Base-by-base conservation (phyloP, 2,888 invertebrate genomes). In the Taphrorychus bicolor region DNA sequence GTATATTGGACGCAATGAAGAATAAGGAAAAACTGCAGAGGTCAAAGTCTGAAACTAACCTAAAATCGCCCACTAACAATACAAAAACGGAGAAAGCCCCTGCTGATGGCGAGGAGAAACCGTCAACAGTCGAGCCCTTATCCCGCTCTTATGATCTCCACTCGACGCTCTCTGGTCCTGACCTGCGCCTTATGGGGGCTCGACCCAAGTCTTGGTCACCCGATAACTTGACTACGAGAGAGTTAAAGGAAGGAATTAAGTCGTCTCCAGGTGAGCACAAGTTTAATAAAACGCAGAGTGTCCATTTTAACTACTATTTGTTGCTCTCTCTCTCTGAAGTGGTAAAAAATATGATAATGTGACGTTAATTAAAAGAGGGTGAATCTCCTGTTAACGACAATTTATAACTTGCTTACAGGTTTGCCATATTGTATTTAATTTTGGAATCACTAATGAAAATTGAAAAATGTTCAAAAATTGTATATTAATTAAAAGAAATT, bases 11-110 rank as follows among this genome's bases (percentile, higher is more conserved):
- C 80, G 98, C 98, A 11, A 97, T 96, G 91, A 95, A 95, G 82
- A 96, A 97, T 80, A 92, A 94, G 77, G 95, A 96, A 79, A 95
- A 92, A 82, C 84, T 95, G 74, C 97, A 94, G 84, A 87, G 96
- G 72, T 95, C 95, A 64, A 95, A 96, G 84, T 97, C 96, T 68
- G 95, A 95, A 82, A 95, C 94, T 53, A 94, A 94, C 82, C 82
- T 94, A 61, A 93, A 94, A 82, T 88, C 89, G 53, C 89, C 90
- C 2, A 67, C 67, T 65, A 70, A 66, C 63, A 58, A 67, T 48
- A 70, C 61, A 62, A 80, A 78, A 72, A 87, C 86, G 78, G 89
- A 85, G 72, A 83, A 84, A 51, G 84, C 87, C 70, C 81, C 85
- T 73, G 82, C 83, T 1, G 85, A 84, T 18, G 85, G 84, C 78